Conservation (phyloP, 2,888 invertebrate species). For the Chaetogeoica ovagalla region DNA sequence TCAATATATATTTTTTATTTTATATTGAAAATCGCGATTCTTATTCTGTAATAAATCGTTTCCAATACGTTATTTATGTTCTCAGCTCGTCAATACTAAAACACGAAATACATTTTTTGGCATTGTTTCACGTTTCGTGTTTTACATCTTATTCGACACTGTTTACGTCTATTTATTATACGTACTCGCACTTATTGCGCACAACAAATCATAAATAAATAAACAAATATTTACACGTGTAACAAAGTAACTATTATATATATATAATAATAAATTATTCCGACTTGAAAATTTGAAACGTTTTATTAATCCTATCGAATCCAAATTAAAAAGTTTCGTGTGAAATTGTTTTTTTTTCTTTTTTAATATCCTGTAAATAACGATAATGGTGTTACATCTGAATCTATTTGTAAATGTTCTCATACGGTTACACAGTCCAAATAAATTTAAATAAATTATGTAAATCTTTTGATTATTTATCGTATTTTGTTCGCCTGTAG, state of each 20-base stretch:
- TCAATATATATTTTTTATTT: too few relatives aligned
- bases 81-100: too few relatives aligned
- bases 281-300: neutral
- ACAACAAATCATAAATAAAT: neutral
- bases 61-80: too few relatives aligned
- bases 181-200: too few relatives aligned
- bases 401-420: neutral
- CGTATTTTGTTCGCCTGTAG: neutral
- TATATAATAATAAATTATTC: too few relatives aligned
- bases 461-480: constrained; percentile 17
- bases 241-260: neutral
- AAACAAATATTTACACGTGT: neutral
- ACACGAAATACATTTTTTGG: too few relatives aligned
- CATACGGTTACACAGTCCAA: neutral
- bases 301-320: neutral
- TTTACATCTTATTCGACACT: too few relatives aligned
- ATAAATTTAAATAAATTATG: constrained; percentile 39
- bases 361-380: constrained; percentile 46
- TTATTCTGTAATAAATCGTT: too few relatives aligned
- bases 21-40: too few relatives aligned
- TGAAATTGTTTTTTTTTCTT: constrained; percentile 3
- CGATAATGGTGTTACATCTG: neutral
- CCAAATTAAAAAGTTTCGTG: neutral
- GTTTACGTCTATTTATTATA: too few relatives aligned
- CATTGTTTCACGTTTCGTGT: too few relatives aligned